phyloP scores from a whole-genome alignment of 2,113 vertebrate genomes.

The Polypterus bichir region DNA sequence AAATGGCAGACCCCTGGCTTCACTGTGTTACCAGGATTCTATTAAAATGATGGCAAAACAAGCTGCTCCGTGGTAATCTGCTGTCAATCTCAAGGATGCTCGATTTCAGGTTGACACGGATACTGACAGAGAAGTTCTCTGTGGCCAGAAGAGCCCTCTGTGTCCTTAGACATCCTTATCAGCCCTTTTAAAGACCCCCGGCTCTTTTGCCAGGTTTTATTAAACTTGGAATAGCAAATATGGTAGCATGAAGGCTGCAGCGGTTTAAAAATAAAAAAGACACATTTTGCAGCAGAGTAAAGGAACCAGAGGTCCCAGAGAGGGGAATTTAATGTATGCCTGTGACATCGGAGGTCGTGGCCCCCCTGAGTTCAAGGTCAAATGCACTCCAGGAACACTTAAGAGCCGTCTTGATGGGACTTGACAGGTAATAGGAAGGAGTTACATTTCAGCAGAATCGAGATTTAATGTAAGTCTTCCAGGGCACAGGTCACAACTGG shows the following conservation, averaged over 20 bases:
- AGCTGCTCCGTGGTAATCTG: too few relatives aligned
- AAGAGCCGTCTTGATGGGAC: constrained; percentile 14
- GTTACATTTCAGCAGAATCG: constrained; percentile 11
- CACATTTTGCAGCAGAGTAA: constrained; percentile 4
- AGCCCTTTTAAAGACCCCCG: constrained; percentile 7
- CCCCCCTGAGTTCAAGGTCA: constrained; percentile 12
- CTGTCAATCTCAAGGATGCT: too few relatives aligned
- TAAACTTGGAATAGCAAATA: not conserved
- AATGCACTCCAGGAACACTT: constrained; percentile 6
- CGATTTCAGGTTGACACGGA: not conserved
- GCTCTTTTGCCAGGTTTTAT: too few relatives aligned
- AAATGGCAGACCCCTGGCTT: too few relatives aligned
- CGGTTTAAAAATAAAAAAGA: constrained; percentile 1
- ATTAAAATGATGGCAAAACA: too few relatives aligned
- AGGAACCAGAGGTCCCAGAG: not conserved
- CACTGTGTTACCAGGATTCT: too few relatives aligned
- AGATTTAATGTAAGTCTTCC: constrained; percentile 11
- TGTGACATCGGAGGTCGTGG: constrained; percentile 9
- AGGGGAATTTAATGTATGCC: constrained; percentile 11
- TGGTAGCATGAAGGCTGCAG: not conserved
- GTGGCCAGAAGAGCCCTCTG: not conserved
- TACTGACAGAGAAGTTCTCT: constrained; percentile 1
- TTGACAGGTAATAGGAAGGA: constrained; percentile 17
- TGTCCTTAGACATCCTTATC: constrained; percentile 6
- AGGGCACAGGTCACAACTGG: constrained; percentile 10